Conservation (phyloP, 1,140 invertebrate genomes). For the Drosophila teissieri region DNA sequence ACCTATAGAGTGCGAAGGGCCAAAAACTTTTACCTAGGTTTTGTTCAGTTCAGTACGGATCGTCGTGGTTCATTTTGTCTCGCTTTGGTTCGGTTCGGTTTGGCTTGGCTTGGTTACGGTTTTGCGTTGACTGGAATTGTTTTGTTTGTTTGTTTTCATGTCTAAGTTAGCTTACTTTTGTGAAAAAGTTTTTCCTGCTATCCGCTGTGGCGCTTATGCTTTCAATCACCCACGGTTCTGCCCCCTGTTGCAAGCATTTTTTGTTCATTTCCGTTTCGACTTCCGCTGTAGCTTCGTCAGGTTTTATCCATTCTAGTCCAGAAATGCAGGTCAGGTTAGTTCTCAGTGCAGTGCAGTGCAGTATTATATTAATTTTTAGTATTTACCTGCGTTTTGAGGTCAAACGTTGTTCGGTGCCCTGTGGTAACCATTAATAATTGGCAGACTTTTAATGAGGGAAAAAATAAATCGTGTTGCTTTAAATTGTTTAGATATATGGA, state of each 20-base stretch:
- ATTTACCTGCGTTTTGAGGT: conserved; percentile 20
- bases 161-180: conserved; percentile 71
- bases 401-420: conserved; percentile 35
- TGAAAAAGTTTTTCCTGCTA: conserved; percentile 51
- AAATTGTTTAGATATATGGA: too few relatives aligned
- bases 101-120: conserved; percentile 28
- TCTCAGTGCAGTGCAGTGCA: conserved; percentile 18
- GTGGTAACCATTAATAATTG: conserved; percentile 39
- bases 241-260: conserved; percentile 47
- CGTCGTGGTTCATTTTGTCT: too few relatives aligned
- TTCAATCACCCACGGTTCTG: conserved; percentile 47
- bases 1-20: conserved; percentile 54
- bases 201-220: conserved; percentile 53
- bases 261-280: conserved; percentile 69
- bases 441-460: not conserved
- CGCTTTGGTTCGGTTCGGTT: conserved; percentile 6
- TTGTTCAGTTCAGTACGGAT: conserved; percentile 17
- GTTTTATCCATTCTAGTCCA: conserved; percentile 39
- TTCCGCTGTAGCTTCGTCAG: conserved; percentile 53
- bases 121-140: conserved; percentile 49
- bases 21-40: conserved; percentile 52
- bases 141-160: conserved; percentile 68
- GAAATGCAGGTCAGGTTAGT: conserved; percentile 68
- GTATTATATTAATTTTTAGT: conserved; percentile 64
- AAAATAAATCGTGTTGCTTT: too few relatives aligned